phyloP scores from a whole-genome alignment of 2,888 invertebrate species.

The Metacarcinus magister region DNA sequence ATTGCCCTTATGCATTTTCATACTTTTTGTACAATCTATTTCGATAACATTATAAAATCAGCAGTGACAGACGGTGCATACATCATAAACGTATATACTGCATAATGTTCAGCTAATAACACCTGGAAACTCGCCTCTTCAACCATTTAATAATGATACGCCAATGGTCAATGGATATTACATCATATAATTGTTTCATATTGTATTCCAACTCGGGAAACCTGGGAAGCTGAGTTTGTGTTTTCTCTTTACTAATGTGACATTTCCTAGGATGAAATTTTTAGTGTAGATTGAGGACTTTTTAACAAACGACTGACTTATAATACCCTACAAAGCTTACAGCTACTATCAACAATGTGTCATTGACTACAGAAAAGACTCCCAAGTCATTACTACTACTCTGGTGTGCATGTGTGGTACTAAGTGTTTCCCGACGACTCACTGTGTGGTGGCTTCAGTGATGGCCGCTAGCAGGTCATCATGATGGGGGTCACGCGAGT shows the following conservation, averaged over 20 bases:
- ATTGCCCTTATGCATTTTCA: neutral
- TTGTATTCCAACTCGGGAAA: neutral
- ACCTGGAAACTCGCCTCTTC: neutral
- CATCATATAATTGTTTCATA: neutral
- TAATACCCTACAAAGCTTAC: neutral
- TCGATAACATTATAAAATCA: neutral
- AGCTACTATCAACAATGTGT: neutral
- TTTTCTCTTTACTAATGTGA: neutral
- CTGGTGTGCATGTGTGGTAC: neutral
- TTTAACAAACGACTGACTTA: slow-evolving; percentile 28
- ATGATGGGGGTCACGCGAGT: slow-evolving; percentile 84
- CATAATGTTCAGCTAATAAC: neutral
- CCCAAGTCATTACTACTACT: neutral
- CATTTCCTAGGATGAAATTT: neutral
- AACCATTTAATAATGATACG: neutral
- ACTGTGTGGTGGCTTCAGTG: slow-evolving; percentile 87
- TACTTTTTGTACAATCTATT: neutral
- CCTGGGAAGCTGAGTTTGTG: slow-evolving; percentile 31
- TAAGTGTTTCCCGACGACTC: slow-evolving; percentile 83
- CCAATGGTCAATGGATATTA: neutral
- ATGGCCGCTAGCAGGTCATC: slow-evolving; percentile 86
- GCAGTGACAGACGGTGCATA: neutral
- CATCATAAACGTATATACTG: neutral
- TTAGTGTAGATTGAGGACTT: slow-evolving; percentile 34
- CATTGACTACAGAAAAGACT: neutral